These are phyloP conservation scores for Naso thynnoides DNA, from an alignment of 2,797 vertebrate genomes.

Conservation along the genomic window DNA sequence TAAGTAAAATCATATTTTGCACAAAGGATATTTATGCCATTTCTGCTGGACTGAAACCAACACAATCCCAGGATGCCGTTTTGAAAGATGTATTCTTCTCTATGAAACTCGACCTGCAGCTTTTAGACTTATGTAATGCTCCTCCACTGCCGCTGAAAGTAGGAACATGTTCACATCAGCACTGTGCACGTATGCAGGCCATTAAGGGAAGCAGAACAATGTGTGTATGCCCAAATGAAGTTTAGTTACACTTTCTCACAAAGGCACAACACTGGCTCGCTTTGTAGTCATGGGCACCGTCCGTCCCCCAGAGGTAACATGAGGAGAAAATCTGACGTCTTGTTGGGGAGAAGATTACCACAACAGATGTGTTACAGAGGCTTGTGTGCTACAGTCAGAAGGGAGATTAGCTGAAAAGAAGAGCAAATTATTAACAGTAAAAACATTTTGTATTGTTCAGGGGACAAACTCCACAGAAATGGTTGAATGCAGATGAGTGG, in stretches of 20 bases:
- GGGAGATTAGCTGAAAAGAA: not conserved
- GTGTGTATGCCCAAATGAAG: constrained; percentile 40
- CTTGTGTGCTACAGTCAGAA: not conserved
- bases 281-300: constrained; percentile 44
- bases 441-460: constrained; percentile 16
- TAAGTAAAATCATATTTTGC: not conserved
- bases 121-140: constrained; percentile 24
- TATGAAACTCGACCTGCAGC: constrained; percentile 55
- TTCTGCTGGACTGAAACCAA: constrained; percentile 10
- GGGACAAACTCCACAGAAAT: constrained; percentile 7
- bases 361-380: constrained; percentile 10
- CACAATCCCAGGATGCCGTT: constrained; percentile 19
- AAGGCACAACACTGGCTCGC: constrained; percentile 46
- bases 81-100: constrained; percentile 32
- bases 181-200: not conserved
- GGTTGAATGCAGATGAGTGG: constrained; percentile 37
- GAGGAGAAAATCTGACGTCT: constrained; percentile 25
- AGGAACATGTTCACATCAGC: not conserved
- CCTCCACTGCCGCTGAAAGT: not conserved
- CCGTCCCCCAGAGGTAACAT: constrained; percentile 55
- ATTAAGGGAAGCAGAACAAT: constrained; percentile 49
- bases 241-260: constrained; percentile 66
- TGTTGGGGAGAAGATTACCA: constrained; percentile 12
- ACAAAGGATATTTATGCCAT: constrained; percentile 10
- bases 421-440: not conserved